Evolutionary conservation across 2,797 vertebrate species (phyloP), one percentile per base, ranked within the genome.

Genomic region (Oceanodroma leucorhoa): DNA sequence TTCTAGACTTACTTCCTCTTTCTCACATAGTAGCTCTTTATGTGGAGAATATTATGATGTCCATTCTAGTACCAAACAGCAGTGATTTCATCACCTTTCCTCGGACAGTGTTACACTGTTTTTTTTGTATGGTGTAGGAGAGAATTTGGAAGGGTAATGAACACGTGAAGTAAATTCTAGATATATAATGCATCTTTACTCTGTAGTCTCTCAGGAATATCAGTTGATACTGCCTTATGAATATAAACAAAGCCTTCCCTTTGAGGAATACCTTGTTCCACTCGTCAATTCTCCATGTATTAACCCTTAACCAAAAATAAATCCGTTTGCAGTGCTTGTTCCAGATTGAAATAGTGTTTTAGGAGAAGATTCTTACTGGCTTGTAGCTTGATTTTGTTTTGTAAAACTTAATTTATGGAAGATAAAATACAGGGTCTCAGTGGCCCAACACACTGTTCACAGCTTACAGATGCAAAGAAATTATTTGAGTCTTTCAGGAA

Each of bases 191-290:
- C 32, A 29, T 76, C n/a, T 36, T 92, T 72, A 53, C 41, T 86
- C 21, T 40, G 6, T 67, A 61, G 61, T 95, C 72, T 92, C 65
- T 76, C 10, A 38, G 89, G 87, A 91, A 26, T 91, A 86, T 90
- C 82, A 24, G 15, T 72, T 86, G 48, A 55, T 89, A n/a, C 14
- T 90, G 83, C 54, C 27, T 78, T 51, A 38, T 22, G 34, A 72
- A n/a, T 71, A 72, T 55, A 92, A 96, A 86, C 34, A 86, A 90
- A 92, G 30, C 12, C 5, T 79, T 83, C 14, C 51, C 46, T 88
- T 76, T 79, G 73, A 88, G 85, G 40, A 90, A 57, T 87, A 57
- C 17, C 88, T 95, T 78, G 48, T 96, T 93, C 72, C 53, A 22
- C 61, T 75, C 6, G 0, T 61, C 32, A 90, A 61, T 94, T 92